Evolutionary conservation across 2,113 vertebrate species (phyloP).

Genomic region (Chloroceryle aenea): DNA sequence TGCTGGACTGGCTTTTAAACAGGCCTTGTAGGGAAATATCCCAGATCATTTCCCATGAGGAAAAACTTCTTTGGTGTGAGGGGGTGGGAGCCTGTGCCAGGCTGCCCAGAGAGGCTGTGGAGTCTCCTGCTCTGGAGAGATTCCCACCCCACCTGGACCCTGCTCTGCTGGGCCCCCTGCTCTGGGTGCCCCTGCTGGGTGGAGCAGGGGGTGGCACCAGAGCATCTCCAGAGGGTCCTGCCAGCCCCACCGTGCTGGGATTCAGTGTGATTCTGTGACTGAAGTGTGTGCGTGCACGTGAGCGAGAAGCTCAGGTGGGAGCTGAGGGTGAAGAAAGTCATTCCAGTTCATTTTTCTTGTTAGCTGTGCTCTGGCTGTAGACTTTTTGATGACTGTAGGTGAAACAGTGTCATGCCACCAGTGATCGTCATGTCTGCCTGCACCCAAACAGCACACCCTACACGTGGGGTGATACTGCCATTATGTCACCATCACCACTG

Average conservation of each 20-base stretch:
- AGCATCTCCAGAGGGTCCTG: too few species aligned
- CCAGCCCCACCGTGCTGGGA: too few species aligned
- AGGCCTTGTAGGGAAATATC: neutral
- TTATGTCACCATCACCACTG: neutral
- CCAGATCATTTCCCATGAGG: neutral
- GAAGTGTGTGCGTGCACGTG: too few species aligned
- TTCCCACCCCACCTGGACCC: too few species aligned
- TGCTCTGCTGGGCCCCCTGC: too few species aligned
- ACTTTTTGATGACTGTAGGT: neutral
- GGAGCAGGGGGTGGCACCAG: too few species aligned
- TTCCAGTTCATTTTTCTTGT: neutral
- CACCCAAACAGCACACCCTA: neutral
- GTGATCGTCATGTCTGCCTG: fast-evolving
- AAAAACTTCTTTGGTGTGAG: too few species aligned
- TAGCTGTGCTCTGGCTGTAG: neutral
- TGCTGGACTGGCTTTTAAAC: neutral
- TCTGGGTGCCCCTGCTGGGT: too few species aligned
- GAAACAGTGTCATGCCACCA: neutral
- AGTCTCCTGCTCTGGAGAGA: too few species aligned
- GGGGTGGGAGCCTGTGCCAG: too few species aligned
- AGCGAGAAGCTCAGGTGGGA: neutral
- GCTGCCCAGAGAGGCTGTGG: too few species aligned
- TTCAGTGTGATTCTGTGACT: too few species aligned
- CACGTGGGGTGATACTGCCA: neutral
- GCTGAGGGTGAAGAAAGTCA: neutral